Evolutionary conservation across 2,797 vertebrate species (phyloP).

Genomic region (Channallabes apus): DNA sequence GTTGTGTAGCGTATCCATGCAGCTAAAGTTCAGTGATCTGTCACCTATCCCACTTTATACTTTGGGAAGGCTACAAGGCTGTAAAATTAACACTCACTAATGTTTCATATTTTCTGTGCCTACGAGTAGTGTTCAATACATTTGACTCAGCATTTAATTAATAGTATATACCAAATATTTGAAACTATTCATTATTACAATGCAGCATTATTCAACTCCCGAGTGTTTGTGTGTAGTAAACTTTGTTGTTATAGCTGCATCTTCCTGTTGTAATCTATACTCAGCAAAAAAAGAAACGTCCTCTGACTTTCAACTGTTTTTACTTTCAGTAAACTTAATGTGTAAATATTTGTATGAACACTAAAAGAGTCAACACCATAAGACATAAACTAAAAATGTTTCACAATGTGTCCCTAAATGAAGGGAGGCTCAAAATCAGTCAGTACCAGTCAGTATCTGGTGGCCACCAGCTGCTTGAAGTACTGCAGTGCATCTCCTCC

Average conservation of each 20-base stretch:
- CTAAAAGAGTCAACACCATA: too few relatives aligned
- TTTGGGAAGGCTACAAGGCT: background rate
- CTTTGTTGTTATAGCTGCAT: background rate
- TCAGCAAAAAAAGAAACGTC: too few relatives aligned
- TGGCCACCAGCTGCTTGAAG: too few relatives aligned
- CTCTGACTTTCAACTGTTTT: too few relatives aligned
- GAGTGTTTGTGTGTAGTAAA: background rate
- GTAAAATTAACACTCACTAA: background rate
- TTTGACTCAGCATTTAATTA: background rate
- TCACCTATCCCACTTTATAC: background rate
- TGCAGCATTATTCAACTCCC: background rate
- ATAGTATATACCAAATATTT: background rate
- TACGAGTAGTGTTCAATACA: background rate
- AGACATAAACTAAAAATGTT: too few relatives aligned
- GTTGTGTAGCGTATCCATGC: background rate
- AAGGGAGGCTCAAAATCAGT: too few relatives aligned
- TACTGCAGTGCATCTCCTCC: too few relatives aligned
- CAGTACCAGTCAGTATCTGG: too few relatives aligned
- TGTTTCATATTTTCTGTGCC: background rate
- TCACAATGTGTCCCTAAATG: too few relatives aligned
- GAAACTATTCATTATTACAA: background rate
- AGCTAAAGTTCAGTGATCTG: background rate
- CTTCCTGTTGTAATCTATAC: background rate
- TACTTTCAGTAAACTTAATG: too few relatives aligned
- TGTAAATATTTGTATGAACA: too few relatives aligned